A percentile compares a stretch with the other conserved stretches of the same genome.
These are phyloP conservation scores for Hirundo rustica DNA, from an alignment of 2,797 vertebrate species.

Conservation along the genomic window DNA sequence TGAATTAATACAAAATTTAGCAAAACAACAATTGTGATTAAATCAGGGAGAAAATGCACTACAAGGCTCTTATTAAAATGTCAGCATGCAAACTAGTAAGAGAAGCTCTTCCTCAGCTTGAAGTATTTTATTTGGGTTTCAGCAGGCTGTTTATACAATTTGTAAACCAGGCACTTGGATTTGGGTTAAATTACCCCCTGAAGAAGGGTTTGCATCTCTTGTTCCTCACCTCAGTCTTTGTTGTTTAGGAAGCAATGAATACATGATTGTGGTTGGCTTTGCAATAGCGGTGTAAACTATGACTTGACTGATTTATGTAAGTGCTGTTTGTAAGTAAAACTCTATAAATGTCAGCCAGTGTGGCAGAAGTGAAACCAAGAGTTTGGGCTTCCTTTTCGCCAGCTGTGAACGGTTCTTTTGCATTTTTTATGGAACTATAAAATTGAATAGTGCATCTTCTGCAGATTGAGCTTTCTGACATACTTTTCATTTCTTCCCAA, in stretches of 20 bases:
- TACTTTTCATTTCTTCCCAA: not conserved
- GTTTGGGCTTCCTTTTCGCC: not conserved
- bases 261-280: not conserved
- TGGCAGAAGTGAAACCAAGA: slow-evolving; percentile 1
- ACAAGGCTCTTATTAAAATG: not conserved
- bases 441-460: not conserved
- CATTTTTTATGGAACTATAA: slow-evolving; percentile 21
- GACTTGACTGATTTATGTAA: not conserved
- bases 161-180: not conserved
- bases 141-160: not conserved
- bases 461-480: not conserved
- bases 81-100: not conserved
- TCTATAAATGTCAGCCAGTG: slow-evolving; percentile 4
- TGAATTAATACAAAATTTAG: not conserved
- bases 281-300: not conserved
- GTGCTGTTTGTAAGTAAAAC: not conserved
- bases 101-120: not conserved
- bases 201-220: not conserved
- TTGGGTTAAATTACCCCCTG: not conserved
- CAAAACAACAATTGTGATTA: not conserved
- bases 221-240: not conserved
- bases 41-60: not conserved
- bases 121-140: not conserved
- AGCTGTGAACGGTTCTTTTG: not conserved
- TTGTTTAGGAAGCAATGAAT: not conserved